Conservation (phyloP, 2,888 invertebrate species). For the Piscicola geometra region DNA sequence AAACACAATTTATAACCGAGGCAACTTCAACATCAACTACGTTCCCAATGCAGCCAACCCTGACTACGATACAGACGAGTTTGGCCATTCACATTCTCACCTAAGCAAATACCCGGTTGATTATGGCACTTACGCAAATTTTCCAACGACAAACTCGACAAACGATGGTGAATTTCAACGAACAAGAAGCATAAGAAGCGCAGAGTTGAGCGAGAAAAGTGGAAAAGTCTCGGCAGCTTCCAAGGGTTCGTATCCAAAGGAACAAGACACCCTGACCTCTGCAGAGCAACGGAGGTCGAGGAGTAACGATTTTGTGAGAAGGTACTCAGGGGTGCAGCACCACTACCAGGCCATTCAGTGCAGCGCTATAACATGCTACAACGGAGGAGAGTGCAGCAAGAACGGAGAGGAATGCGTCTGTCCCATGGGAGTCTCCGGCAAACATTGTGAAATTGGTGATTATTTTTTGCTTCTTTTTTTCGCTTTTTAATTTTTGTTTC, state of each 20-base stretch:
- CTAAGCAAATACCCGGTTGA: too few species aligned
- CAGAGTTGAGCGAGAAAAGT: background rate
- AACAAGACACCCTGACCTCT: background rate
- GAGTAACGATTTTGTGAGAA: background rate
- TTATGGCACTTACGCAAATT: too few species aligned
- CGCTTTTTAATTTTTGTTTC: background rate
- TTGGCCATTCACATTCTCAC: too few species aligned
- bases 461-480: background rate
- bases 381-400: background rate
- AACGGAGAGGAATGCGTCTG: conserved; percentile 66
- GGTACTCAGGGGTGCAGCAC: background rate
- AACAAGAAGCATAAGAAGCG: background rate
- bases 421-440: conserved; percentile 83
- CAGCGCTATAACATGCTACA: background rate
- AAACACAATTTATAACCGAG: too few species aligned
- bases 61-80: too few species aligned
- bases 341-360: background rate
- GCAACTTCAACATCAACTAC: too few species aligned
- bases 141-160: too few species aligned
- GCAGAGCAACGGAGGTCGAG: background rate
- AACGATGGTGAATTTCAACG: background rate
- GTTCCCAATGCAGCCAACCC: too few species aligned
- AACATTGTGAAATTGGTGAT: conserved; percentile 67
- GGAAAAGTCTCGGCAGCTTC: background rate
- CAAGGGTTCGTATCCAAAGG: too few species aligned